phyloP scores from a whole-genome alignment of 2,113 vertebrate species.

The Percina caprodes region DNA sequence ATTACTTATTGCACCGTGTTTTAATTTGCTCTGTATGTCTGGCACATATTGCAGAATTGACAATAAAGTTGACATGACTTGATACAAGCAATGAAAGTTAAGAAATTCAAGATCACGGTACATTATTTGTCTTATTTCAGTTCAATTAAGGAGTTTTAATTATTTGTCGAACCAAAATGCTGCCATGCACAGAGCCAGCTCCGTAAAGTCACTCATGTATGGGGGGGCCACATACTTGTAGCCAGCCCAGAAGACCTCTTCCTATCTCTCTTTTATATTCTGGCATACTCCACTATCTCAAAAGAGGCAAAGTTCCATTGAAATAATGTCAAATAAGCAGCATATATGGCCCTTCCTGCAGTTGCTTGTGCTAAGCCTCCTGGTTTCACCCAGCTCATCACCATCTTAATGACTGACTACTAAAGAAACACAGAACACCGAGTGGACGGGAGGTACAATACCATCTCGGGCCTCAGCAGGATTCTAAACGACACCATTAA shows the following conservation, averaged over 20 bases:
- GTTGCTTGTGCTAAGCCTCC: not conserved
- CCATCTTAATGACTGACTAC: slow-evolving; percentile 16
- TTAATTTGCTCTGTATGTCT: too few species aligned
- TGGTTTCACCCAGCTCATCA: slow-evolving; percentile 23
- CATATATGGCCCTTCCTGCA: not conserved
- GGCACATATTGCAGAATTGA: too few species aligned
- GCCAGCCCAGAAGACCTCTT: not conserved
- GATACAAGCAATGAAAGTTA: too few species aligned
- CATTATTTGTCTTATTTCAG: too few species aligned
- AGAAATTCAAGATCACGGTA: too few species aligned
- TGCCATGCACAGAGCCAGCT: not conserved
- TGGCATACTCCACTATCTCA: not conserved
- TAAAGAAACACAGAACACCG: slow-evolving; percentile 2
- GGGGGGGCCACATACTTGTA: not conserved
- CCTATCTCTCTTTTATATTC: not conserved
- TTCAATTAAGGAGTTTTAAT: too few species aligned
- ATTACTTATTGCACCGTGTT: too few species aligned
- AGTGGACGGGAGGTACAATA: slow-evolving; percentile 15
- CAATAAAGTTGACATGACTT: too few species aligned
- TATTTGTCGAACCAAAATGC: too few species aligned
- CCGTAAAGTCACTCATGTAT: not conserved
- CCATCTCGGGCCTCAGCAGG: slow-evolving; percentile 62
- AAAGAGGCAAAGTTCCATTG: not conserved
- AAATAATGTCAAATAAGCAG: slow-evolving; percentile 4
- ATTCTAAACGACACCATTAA: slow-evolving; percentile 75